Evolutionary conservation across 2,888 invertebrate genomes (phyloP).

Genomic region (Andricus curvator): DNA sequence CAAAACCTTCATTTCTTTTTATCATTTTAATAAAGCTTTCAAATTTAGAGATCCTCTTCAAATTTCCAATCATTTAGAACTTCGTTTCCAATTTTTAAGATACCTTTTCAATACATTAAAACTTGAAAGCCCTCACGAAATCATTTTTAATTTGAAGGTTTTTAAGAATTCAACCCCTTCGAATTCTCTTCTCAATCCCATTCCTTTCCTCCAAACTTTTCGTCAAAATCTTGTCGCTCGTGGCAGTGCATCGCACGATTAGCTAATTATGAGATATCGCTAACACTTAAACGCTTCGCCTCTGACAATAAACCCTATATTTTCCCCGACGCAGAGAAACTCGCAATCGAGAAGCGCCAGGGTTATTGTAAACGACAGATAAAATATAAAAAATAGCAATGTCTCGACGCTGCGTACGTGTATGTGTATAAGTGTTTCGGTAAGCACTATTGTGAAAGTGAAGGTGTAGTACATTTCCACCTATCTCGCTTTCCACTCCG

Average conservation of each 20-base stretch:
- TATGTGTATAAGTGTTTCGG: not conserved
- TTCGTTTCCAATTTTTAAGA: not conserved
- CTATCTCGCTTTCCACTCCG: constrained; percentile 36
- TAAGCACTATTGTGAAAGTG: constrained; percentile 46
- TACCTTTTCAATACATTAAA: not conserved
- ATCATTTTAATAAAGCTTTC: not conserved
- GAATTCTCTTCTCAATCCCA: not conserved
- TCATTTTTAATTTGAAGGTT: no score
- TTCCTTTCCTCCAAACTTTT: not conserved
- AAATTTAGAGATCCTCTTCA: not conserved
- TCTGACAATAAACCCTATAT: constrained; percentile 4
- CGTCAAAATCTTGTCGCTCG: constrained; percentile 51
- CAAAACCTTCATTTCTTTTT: constrained; percentile 8
- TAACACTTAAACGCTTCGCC: constrained; percentile 56
- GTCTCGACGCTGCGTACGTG: constrained; percentile 42
- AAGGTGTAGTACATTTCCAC: constrained; percentile 38
- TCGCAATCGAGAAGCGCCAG: constrained; percentile 14
- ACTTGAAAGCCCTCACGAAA: no score
- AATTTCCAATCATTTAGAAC: not conserved
- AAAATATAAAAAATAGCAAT: constrained; percentile 58
- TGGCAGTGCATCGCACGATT: constrained; percentile 62
- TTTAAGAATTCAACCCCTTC: constrained; percentile 1
- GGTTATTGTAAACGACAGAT: constrained; percentile 47
- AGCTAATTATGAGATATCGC: constrained; percentile 57
- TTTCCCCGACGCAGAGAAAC: constrained; percentile 5